These are phyloP conservation scores for Enoplosus armatus DNA, from an alignment of 2,797 vertebrate genomes.

Conservation along the genomic window DNA sequence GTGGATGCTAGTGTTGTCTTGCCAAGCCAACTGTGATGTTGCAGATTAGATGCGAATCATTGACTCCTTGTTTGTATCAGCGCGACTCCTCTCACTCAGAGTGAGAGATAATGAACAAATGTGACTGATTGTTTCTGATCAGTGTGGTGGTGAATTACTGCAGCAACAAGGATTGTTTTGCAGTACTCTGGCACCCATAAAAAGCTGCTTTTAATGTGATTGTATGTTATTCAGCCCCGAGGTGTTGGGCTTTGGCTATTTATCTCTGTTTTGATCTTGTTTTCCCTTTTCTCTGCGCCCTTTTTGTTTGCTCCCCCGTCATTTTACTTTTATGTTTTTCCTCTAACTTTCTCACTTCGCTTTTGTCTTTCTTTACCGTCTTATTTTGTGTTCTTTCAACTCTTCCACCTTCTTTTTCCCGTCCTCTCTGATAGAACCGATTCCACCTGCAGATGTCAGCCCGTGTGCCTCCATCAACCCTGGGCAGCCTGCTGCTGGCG, in stretches of 20 bases:
- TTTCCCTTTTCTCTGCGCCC: slow-evolving; percentile 25
- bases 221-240: slow-evolving; percentile 58
- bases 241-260: slow-evolving; percentile 42
- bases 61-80: slow-evolving; percentile 77
- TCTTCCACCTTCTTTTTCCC: not conserved
- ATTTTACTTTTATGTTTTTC: not conserved
- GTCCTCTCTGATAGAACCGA: slow-evolving; percentile 83
- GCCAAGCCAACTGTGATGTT: slow-evolving; percentile 79
- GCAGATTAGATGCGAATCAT: slow-evolving; percentile 79
- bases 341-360: not conserved
- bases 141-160: slow-evolving; percentile 59
- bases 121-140: slow-evolving; percentile 73
- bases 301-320: slow-evolving; percentile 17
- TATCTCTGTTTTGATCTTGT: slow-evolving; percentile 64
- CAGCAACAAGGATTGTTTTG: slow-evolving; percentile 43
- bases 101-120: slow-evolving; percentile 73
- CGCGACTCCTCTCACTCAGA: slow-evolving; percentile 55
- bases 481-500: slow-evolving; percentile 89
- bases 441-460: slow-evolving; percentile 94
- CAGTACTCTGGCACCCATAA: slow-evolving; percentile 38
- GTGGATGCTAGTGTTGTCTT: slow-evolving; percentile 78
- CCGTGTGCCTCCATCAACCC: slow-evolving; percentile 86
- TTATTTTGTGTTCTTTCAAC: not conserved
- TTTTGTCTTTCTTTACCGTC: not conserved
- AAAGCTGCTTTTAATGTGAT: slow-evolving; percentile 69